Evolutionary conservation across 2,888 invertebrate genomes (phyloP).

Genomic region (Mycalesis mineus): DNA sequence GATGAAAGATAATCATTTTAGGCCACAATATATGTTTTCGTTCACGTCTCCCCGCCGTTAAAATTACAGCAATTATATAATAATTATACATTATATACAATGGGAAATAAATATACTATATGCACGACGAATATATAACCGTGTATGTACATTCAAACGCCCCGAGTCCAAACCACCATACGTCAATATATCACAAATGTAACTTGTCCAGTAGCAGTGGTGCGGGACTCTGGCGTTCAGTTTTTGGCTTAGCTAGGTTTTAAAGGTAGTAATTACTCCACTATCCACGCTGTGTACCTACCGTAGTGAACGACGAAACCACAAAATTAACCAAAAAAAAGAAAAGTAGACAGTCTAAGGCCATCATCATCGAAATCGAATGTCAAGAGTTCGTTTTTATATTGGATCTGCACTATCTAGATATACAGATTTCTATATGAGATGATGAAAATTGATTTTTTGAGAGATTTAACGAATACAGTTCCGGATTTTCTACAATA

Average conservation of each 20-base stretch:
- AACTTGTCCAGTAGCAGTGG: constrained; percentile 25
- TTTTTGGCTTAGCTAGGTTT: constrained; percentile 70
- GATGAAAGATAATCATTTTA: constrained; percentile 18
- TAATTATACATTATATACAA: constrained; percentile 75
- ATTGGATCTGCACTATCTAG: too few relatives aligned
- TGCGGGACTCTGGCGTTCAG: constrained; percentile 50
- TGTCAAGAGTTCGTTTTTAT: too few relatives aligned
- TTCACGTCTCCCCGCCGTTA: constrained; percentile 24
- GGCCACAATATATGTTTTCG: constrained; percentile 23
- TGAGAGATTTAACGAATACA: too few relatives aligned
- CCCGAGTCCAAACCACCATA: constrained; percentile 25
- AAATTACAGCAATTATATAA: constrained; percentile 18
- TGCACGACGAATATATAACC: constrained; percentile 61
- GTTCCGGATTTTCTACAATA: too few relatives aligned
- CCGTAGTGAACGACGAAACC: neutral
- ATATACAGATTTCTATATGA: too few relatives aligned
- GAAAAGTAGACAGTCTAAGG: too few relatives aligned
- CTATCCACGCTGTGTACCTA: neutral
- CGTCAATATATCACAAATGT: constrained; percentile 47
- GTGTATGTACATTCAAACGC: constrained; percentile 64
- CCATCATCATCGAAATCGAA: too few relatives aligned
- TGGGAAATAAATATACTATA: constrained; percentile 72
- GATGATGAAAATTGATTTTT: too few relatives aligned
- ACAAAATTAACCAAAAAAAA: neutral
- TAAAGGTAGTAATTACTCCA: constrained; percentile 32